Conservation (phyloP, 1,140 invertebrate species). For the Temnothorax longispinosus region DNA sequence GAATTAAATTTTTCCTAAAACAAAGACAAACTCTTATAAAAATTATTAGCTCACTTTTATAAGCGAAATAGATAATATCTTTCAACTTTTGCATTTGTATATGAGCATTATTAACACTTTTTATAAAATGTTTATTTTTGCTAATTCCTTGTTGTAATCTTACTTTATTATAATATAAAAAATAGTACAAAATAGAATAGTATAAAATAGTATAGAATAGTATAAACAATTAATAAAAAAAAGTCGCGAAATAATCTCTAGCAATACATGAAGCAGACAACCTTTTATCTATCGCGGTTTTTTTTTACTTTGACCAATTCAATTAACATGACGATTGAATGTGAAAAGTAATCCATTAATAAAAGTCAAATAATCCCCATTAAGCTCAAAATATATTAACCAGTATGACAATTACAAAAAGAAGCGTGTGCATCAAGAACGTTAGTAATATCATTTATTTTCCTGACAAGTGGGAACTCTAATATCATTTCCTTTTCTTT, state of each 20-base stretch:
- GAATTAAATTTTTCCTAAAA: neutral
- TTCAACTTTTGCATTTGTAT: neutral
- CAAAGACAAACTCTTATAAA: neutral
- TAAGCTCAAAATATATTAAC: neutral
- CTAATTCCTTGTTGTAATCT: neutral
- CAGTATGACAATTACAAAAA: neutral
- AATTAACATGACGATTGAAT: neutral
- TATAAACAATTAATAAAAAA: neutral
- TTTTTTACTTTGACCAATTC: neutral
- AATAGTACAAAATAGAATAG: too few relatives aligned
- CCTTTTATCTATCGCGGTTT: neutral
- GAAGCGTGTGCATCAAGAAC: neutral
- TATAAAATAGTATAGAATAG: neutral
- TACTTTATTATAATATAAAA: neutral
- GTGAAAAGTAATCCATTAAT: constrained; percentile 14
- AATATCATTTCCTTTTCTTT: constrained; percentile 17
- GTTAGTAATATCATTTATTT: constrained; percentile 18
- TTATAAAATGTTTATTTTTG: neutral
- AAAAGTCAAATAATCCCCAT: neutral
- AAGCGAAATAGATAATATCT: neutral
- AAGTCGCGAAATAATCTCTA: neutral
- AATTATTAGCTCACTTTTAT: neutral
- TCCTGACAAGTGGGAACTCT: constrained; percentile 2
- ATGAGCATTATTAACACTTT: neutral
- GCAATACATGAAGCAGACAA: neutral